Percentiles rank a stretch among this genome's conserved stretches.
phyloP scores from a whole-genome alignment of 2,888 invertebrate genomes.

The Ametastegia equiseti region DNA sequence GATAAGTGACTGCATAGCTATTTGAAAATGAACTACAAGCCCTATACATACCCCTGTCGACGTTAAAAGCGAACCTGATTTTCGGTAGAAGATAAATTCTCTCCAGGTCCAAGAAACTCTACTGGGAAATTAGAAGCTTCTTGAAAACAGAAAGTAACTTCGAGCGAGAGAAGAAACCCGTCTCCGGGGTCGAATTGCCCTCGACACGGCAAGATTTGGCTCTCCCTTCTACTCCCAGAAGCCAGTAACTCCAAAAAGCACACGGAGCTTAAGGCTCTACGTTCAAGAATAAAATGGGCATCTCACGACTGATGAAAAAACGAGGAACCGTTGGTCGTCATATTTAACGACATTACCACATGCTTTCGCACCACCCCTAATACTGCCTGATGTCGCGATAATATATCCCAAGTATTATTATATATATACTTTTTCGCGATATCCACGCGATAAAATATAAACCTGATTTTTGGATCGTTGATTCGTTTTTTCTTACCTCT shows the following conservation, averaged over 20 bases:
- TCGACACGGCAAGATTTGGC: constrained; percentile 40
- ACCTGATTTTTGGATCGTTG: neutral
- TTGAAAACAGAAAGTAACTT: constrained; percentile 46
- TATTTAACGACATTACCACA: constrained; percentile 17
- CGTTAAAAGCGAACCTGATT: constrained; percentile 18
- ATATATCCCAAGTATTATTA: neutral
- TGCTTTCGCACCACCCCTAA: neutral
- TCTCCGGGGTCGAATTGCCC: constrained; percentile 46
- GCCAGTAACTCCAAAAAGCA: neutral
- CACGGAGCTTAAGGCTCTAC: neutral
- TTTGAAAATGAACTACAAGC: constrained; percentile 10
- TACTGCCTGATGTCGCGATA: neutral
- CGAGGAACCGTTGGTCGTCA: neutral
- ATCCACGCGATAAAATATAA: neutral
- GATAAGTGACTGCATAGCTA: neutral
- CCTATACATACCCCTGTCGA: constrained; percentile 14
- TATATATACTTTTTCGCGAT: neutral
- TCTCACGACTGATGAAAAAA: neutral
- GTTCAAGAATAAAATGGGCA: constrained; percentile 9
- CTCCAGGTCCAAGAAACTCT: constrained; percentile 45
- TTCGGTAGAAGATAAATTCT: constrained; percentile 42
- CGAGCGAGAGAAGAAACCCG: constrained; percentile 33
- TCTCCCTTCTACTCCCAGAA: constrained; percentile 10
- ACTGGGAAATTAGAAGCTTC: constrained; percentile 47
- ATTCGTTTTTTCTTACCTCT: neutral